These are phyloP conservation scores for honey bee (Apis mellifera) DNA, from an alignment of 1,140 invertebrate species.

Conservation along the genomic window Amel_HAv3.1 CM009939.2:2335501-2336000, in stretches of 20 bases:
- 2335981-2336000: background rate
- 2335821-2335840: constrained; percentile 55
- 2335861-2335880: constrained; percentile 68
- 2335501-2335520: too few relatives aligned
- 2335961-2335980: background rate
- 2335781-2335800: constrained; percentile 73
- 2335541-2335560: background rate
- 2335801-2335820: constrained; percentile 63
- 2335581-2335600: background rate
- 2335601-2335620: background rate
- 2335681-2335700: constrained; percentile 24
- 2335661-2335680: background rate
- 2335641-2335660: background rate
- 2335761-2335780: constrained; percentile 77
- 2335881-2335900: constrained; percentile 62
- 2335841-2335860: constrained; percentile 54
- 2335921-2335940: constrained; percentile 24
- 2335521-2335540: too few relatives aligned
- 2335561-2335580: background rate
- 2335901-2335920: constrained; percentile 71
- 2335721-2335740: constrained; percentile 69
- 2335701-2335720: constrained; percentile 44
- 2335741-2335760: constrained; percentile 73
- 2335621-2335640: too few relatives aligned
- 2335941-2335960: constrained; percentile 6